Base-by-base conservation (phyloP, 1,140 invertebrate genomes). In the Arion vulgaris region DNA sequence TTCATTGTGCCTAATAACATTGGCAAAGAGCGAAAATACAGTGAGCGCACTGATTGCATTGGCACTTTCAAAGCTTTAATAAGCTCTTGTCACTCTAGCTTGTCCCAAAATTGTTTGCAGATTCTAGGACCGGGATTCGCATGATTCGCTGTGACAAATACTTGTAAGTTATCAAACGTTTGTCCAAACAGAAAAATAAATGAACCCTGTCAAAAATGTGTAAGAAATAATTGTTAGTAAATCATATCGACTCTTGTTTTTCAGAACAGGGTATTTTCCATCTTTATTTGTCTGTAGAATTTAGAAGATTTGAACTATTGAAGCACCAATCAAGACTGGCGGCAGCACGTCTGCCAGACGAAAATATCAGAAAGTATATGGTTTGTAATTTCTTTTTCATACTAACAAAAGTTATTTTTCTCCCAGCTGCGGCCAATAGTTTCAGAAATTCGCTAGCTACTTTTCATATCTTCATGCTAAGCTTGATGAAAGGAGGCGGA, bases 31-130 rank as follows among this genome's bases (percentile, higher is more conserved):
- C 66, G 78, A 80, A 80, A 80, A 80, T 71, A 51, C 51, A 71
- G 78, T 34, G 38, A 4, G 66, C 38, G 36, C 66, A 41, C 41
- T 57, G 80, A 81, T 81, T 81, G 71, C 80, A 81, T 62, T 81
- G 80, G 80, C 71, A 62, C 80, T 81, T 81, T 68, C n/a, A 57
- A 81, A 74, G 69, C 69, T 81, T 74, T 73, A 81, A 81, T 81
- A 81, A 81, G 80, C 80, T 41, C 80, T 81, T 81, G 49, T 49
- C 17, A 74, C 36, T 41, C 62, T 80, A 71, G 78, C 78, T 71
- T 80, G 36, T 68, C n/a, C 76, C 53, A 51, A 34, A 41, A 26
- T 68, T 36, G 57, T 39, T 38, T 36, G 62, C 36, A 34, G 36
- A 66, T 74, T 81, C 28, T 36, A 53, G 51, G 49, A n/a, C 26